These are phyloP conservation scores for Hydrolagus colliei DNA, from an alignment of 2,797 vertebrate species.

Conservation along the genomic window DNA sequence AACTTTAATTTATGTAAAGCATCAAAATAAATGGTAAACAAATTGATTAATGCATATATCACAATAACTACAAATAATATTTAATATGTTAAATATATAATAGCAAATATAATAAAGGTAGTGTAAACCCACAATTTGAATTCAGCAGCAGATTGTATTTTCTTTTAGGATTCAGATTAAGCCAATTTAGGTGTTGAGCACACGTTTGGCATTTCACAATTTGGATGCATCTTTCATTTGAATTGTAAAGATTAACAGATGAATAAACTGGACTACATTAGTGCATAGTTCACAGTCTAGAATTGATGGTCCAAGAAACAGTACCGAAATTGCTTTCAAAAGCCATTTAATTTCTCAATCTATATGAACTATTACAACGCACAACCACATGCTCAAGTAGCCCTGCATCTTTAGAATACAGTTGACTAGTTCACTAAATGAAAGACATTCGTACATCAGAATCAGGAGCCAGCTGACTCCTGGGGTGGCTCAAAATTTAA, in stretches of 20 bases:
- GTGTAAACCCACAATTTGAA: no score
- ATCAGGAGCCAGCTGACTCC: neutral
- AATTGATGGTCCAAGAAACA: neutral
- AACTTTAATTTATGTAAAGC: no score
- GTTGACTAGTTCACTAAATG: neutral
- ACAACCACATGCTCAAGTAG: neutral
- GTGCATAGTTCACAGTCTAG: neutral
- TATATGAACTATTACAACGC: neutral
- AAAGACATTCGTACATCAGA: neutral
- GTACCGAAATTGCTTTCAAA: neutral
- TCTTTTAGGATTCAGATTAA: no score
- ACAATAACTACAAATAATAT: no score
- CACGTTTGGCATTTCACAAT: no score
- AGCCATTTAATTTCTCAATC: neutral
- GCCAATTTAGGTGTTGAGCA: no score
- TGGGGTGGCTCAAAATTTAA: no score
- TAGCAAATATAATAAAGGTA: no score
- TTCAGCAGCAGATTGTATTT: no score
- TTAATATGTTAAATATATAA: no score
- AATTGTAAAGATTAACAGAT: slow-evolving; percentile 13
- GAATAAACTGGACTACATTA: neutral
- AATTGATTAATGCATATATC: no score
- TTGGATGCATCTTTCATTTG: neutral
- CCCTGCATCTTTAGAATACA: neutral
- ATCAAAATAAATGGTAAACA: no score